Evolutionary conservation across 2,888 invertebrate genomes (phyloP), one percentile per base, ranked within the genome.

Genomic region (Meandrusa payeni): DNA sequence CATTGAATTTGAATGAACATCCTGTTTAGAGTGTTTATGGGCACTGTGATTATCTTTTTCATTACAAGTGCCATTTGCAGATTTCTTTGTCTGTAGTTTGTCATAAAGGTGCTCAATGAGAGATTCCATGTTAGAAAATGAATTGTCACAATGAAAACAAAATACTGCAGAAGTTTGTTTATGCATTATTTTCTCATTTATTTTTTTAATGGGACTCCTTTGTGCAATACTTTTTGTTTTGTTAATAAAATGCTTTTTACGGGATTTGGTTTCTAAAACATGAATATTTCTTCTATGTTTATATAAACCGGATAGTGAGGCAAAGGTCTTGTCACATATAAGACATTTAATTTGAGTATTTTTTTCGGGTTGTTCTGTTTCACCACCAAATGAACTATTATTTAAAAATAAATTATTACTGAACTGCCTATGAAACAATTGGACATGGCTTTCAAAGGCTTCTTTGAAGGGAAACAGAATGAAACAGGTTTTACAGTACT

Each of bases 101-200:
- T 61, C 56, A 51, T 82, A 82, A 20, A 82, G 61, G 46, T 82
- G 82, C 37, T 81, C 73, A 55, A 81, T 76, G 12, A 82, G 56
- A 24, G 51, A 50, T 50, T 64, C 61, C 36, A 64, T 61, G 23
- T 59, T 64, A 34, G 55, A 28, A 64, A 81, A 82, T 28, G 41
- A 9, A 47, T 58, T 50, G 10, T 67, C 56, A 47, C 82, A 82
- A 51, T 82, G 82, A 51, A 69, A 69, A 59, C 82, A 82, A 37
- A 29, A 36, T n/a, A 13, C 32, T 5, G 10, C 5, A 6, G 27
- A 15, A 15, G 20, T 3, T 3, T 15, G 2, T 2, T 15, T 4
- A 15, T 2, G 4, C 15, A 15, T 41, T 9, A 9, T 19, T 10
- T 15, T 31, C 3, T 26, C 17, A n/a, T 22, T 22, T 2, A 9